Conservation (phyloP, 2,888 invertebrate genomes). For the Heliconius ethilla region DNA sequence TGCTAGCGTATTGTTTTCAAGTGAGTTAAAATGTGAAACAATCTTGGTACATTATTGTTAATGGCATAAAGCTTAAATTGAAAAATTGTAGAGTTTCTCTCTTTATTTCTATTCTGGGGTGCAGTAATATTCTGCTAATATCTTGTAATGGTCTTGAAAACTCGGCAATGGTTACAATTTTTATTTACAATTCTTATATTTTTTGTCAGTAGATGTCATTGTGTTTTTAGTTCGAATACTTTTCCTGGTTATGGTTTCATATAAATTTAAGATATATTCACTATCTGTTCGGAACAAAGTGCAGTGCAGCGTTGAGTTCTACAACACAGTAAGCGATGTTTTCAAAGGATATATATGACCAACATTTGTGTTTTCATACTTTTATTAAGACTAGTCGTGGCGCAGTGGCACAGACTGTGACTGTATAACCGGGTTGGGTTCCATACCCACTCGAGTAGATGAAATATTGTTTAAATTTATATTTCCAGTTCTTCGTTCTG, state of each 20-base stretch:
- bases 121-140: not conserved
- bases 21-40: conserved; percentile 28
- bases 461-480: too few relatives aligned
- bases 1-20: conserved; percentile 25
- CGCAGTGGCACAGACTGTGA: too few relatives aligned
- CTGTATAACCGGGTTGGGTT: too few relatives aligned
- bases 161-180: not conserved
- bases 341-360: not conserved
- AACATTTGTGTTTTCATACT: not conserved
- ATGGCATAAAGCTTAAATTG: conserved; percentile 34
- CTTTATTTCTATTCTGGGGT: conserved; percentile 19
- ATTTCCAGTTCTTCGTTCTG: too few relatives aligned
- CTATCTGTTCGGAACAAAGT: not conserved
- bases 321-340: not conserved
- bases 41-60: conserved; percentile 34
- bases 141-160: not conserved
- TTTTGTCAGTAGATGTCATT: not conserved
- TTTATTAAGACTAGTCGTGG: too few relatives aligned
- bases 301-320: not conserved
- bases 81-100: conserved; percentile 21
- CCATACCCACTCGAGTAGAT: too few relatives aligned
- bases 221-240: not conserved
- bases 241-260: not conserved
- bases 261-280: not conserved
- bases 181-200: too few relatives aligned